Evolutionary conservation across 1,140 invertebrate species (phyloP).

Genomic region (Brachionus calyciflorus): DNA sequence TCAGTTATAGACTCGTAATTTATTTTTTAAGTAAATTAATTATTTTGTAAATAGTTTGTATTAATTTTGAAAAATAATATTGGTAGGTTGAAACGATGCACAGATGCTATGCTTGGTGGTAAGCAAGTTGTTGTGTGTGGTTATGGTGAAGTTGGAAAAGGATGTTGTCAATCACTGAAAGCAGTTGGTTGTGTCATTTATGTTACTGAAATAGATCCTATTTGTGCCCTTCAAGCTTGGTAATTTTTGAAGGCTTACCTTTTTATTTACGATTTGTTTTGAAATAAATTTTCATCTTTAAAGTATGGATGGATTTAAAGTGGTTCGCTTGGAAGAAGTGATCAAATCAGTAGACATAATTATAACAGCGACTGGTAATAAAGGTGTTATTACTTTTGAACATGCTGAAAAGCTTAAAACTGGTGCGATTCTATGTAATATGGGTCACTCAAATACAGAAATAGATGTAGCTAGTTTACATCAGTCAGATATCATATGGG

Average conservation of each 20-base stretch:
- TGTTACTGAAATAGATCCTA: constrained; percentile 96
- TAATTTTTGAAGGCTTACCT: no score
- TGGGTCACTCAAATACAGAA: constrained; percentile 97
- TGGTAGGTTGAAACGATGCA: constrained; percentile 82
- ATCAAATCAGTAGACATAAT: constrained; percentile 87
- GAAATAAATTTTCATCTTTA: constrained; percentile 44
- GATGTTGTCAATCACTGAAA: constrained; percentile 89
- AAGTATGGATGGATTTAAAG: constrained; percentile 94
- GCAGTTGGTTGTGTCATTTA: constrained; percentile 88
- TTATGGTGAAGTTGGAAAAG: constrained; percentile 91
- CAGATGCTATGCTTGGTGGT: constrained; percentile 96
- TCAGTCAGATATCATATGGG: neutral
- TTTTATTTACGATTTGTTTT: no score
- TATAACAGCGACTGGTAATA: constrained; percentile 92
- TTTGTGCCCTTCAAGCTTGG: constrained; percentile 93
- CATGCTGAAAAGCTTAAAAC: constrained; percentile 97
- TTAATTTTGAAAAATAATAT: neutral
- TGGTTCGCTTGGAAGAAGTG: constrained; percentile 88
- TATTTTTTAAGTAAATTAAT: neutral
- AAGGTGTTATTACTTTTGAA: constrained; percentile 87
- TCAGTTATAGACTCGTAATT: constrained; percentile 82
- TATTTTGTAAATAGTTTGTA: neutral
- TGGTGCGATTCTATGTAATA: constrained; percentile 92
- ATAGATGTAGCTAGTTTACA: constrained; percentile 81
- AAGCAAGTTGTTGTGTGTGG: constrained; percentile 94